phyloP scores from a whole-genome alignment of 2,113 vertebrate genomes.

The Bagarius yarrelli region DNA sequence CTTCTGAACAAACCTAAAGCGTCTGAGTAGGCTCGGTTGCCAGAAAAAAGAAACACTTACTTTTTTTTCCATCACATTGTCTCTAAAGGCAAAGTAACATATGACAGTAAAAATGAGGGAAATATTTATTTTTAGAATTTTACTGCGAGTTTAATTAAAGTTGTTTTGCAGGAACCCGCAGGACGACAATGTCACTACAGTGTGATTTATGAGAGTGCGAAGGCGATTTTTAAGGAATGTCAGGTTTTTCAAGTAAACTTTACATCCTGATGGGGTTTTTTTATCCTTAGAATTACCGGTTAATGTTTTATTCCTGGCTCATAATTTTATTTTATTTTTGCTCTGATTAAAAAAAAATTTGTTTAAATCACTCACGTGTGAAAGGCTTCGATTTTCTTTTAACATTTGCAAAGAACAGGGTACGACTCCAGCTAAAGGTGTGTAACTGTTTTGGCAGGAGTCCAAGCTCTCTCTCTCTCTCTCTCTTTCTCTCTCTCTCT shows the following conservation, averaged over 20 bases:
- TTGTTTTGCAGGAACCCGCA: too few species aligned
- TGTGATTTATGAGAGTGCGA: background rate
- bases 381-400: background rate
- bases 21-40: constrained; percentile 14
- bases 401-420: background rate
- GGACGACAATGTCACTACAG: too few species aligned
- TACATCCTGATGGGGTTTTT: too few species aligned
- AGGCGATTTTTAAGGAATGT: background rate
- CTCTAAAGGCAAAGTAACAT: too few species aligned
- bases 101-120: too few species aligned
- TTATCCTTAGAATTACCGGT: background rate
- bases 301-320: background rate
- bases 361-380: background rate
- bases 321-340: background rate
- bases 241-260: constrained; percentile 50
- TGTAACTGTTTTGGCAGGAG: constrained; percentile 26
- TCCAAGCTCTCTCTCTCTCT: constrained; percentile 24
- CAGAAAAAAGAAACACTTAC: constrained; percentile 42
- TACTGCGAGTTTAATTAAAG: too few species aligned
- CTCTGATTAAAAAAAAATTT: background rate
- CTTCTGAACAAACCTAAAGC: constrained; percentile 2
- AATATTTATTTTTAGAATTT: too few species aligned
- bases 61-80: constrained; percentile 25
- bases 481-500: constrained; percentile 34
- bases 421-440: constrained; percentile 11